Percentiles rank a stretch among this genome's conserved stretches.
Evolutionary conservation across 2,888 invertebrate species (phyloP).

Genomic region (Acheta domesticus): DNA sequence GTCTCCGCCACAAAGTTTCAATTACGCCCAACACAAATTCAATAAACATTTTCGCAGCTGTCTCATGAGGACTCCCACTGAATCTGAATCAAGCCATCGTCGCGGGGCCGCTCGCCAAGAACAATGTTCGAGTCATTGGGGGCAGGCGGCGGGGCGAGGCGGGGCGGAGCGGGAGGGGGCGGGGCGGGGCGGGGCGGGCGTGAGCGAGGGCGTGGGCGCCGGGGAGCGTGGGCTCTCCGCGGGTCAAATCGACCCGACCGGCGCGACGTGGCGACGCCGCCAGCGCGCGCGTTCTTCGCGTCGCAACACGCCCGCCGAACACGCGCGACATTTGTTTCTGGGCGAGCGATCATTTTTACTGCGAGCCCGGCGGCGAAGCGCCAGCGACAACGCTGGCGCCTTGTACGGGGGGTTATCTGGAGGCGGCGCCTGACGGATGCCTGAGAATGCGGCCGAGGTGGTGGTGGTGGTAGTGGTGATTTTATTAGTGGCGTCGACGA

Average conservation of each 20-base stretch:
- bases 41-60: conserved; percentile 5
- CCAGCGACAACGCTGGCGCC: neutral
- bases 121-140: neutral
- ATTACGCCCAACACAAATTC: conserved; percentile 18
- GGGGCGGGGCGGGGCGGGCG: neutral
- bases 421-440: too few relatives aligned
- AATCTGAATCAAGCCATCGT: neutral
- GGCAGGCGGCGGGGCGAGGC: neutral
- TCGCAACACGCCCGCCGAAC: conserved; percentile 18
- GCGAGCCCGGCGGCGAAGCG: neutral
- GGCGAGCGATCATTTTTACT: neutral
- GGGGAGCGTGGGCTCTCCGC: neutral
- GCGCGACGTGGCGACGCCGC: neutral
- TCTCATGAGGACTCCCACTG: neutral
- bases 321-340: conserved; percentile 1
- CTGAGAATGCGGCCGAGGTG: too few relatives aligned
- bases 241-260: neutral
- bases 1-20: conserved; percentile 9
- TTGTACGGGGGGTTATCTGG: too few relatives aligned
- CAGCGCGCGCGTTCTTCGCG: neutral
- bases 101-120: neutral
- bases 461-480: too few relatives aligned
- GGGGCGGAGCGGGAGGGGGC: neutral
- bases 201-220: too few relatives aligned
- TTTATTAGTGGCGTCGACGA: too few relatives aligned